Evolutionary conservation across 2,113 vertebrate genomes (phyloP), one percentile per base, ranked within the genome.

Genomic region (Oreocharis arfaki): DNA sequence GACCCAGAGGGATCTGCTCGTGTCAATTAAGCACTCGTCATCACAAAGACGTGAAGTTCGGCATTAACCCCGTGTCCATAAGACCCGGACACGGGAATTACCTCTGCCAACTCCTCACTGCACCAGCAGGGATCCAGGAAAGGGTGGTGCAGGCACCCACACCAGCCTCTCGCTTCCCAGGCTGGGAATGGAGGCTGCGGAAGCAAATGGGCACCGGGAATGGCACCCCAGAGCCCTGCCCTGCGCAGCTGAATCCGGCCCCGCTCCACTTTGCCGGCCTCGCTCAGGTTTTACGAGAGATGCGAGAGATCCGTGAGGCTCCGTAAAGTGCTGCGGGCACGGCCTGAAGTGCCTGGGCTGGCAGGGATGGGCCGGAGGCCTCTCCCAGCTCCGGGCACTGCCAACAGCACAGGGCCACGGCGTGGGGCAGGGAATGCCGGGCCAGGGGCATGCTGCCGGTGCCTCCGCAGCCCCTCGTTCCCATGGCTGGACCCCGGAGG

Each of bases 1-100:
- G 5, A 33, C 28, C 41, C 1, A 0, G n/a, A 6, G n/a, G 32
- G 37, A 67, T 53, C 37, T 12, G 4, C 49, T 41, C 0, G 0
- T 15, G 10, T 11, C 5, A 73, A 39, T 28, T 19, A 46, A 65
- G 52, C 8, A 0, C 16, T 27, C 1, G 0, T 8, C 41, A 4
- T 2, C 1, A 3, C 53, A 0, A 0, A 52, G 23, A 7, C 0
- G 1, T 0, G 4, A 41, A 16, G 16, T 6, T 61, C 23, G 0
- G 39, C 42, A 2, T 22, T 17, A 16, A 22, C 9, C 2, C 41
- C 9, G 0, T 0, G 0, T 7, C 65, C 6, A 0, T 0, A 8
- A 27, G 28, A 9, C 3, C 7, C 0, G 2, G 44, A 16, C 3
- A 1, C 7, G 15, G 53, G 69, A 74, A 42, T 42, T 3, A 9